These are phyloP conservation scores for Tonatia bakeri DNA, from an alignment of 2,113 vertebrate genomes.

Conservation along the genomic window DNA sequence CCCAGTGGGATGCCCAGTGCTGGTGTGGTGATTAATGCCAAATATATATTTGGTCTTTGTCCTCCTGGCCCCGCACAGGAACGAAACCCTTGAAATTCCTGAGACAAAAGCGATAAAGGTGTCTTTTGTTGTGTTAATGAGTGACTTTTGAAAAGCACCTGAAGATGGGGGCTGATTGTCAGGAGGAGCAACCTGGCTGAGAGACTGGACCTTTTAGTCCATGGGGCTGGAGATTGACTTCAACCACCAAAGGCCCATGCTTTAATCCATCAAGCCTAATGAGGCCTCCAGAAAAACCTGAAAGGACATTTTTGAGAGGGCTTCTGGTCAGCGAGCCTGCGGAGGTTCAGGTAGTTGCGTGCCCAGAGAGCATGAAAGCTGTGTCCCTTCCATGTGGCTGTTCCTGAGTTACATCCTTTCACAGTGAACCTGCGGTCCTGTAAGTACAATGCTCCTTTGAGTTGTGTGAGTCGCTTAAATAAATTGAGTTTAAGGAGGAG, in stretches of 20 bases:
- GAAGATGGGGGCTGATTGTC: neutral
- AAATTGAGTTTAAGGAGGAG: neutral
- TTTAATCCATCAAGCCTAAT: neutral
- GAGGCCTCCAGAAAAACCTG: neutral
- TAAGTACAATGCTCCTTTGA: neutral
- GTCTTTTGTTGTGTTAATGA: neutral
- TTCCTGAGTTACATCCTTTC: neutral
- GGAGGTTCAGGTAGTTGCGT: neutral
- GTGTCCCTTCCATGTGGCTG: neutral
- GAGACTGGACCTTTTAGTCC: neutral
- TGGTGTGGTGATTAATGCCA: neutral
- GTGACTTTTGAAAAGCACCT: neutral
- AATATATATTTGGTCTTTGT: neutral
- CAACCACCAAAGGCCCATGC: neutral
- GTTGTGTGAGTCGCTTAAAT: neutral
- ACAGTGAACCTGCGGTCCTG: neutral
- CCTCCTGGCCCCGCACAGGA: neutral
- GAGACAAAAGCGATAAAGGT: neutral
- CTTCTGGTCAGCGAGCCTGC: accelerated
- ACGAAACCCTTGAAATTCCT: neutral
- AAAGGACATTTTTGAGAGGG: neutral
- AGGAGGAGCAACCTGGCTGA: neutral
- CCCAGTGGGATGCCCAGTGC: neutral
- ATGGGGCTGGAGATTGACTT: neutral
- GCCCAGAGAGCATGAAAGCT: neutral